These are phyloP conservation scores for Tonatia bakeri DNA, from an alignment of 2,113 vertebrate species.

Conservation along the genomic window DNA sequence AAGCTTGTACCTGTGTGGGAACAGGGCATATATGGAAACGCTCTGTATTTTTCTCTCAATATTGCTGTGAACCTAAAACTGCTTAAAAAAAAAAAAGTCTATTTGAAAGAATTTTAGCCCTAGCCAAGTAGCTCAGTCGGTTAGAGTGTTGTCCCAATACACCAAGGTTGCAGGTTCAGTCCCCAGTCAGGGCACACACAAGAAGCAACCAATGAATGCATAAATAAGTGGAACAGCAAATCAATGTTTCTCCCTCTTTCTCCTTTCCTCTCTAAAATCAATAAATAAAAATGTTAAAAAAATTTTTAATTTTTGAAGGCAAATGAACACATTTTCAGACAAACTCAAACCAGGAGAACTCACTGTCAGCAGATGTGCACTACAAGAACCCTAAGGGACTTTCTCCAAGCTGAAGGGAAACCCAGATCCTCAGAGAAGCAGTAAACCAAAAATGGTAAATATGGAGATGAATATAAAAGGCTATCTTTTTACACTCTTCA, in stretches of 20 bases:
- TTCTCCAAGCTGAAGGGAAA: not conserved
- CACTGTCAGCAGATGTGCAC: too few relatives aligned
- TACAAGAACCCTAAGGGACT: not conserved
- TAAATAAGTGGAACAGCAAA: too few relatives aligned
- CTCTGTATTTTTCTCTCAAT: not conserved
- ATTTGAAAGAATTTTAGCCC: not conserved
- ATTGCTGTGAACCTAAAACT: not conserved
- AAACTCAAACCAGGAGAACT: not conserved
- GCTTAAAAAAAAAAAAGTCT: not conserved
- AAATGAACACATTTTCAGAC: not conserved
- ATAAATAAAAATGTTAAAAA: too few relatives aligned
- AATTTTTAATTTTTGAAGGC: too few relatives aligned
- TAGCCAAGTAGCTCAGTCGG: too few relatives aligned
- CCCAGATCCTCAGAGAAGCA: not conserved
- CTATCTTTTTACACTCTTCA: not conserved
- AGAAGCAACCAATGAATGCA: too few relatives aligned
- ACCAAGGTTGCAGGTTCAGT: too few relatives aligned
- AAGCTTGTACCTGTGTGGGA: not conserved
- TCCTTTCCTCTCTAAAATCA: too few relatives aligned
- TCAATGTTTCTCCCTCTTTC: too few relatives aligned
- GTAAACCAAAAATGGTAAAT: not conserved
- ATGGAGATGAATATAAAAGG: not conserved
- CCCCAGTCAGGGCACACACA: too few relatives aligned
- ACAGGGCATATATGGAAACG: not conserved
- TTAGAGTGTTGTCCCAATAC: too few relatives aligned